A percentile compares a stretch with the other conserved stretches of the same genome.
Evolutionary conservation across 2,797 vertebrate species (phyloP).

Genomic region (Avahi laniger): DNA sequence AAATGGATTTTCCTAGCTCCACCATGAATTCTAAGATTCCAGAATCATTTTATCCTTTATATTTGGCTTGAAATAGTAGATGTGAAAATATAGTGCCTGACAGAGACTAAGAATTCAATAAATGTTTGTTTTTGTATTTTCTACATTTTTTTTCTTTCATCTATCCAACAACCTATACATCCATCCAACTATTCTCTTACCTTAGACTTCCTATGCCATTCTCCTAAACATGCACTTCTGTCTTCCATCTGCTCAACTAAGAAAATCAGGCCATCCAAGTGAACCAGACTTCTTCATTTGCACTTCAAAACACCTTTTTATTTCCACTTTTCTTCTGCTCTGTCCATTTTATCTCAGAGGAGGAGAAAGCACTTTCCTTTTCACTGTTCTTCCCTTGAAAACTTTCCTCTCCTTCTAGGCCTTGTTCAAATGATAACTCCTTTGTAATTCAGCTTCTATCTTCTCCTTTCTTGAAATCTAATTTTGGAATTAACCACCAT

Average conservation of each 20-base stretch:
- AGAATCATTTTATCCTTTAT: not conserved
- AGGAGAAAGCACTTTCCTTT: conserved; percentile 4
- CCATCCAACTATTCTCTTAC: not conserved
- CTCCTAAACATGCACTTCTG: not conserved
- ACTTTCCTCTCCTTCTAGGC: not conserved
- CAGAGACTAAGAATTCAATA: not conserved
- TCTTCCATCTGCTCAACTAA: not conserved
- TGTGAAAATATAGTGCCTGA: not conserved
- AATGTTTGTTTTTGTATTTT: not conserved
- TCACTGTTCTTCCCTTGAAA: not conserved
- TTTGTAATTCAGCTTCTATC: not conserved
- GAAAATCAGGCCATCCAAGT: not conserved
- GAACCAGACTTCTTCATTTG: not conserved
- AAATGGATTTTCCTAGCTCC: not conserved
- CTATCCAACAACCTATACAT: not conserved
- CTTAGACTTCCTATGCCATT: not conserved
- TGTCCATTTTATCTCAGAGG: not conserved
- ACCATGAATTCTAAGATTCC: not conserved
- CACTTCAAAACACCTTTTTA: not conserved
- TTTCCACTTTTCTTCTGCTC: not conserved
- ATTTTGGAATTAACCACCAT: not conserved
- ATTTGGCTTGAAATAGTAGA: not conserved
- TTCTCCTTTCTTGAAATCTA: not conserved
- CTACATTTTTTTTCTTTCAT: not conserved
- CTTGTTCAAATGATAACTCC: not conserved